Evolutionary conservation across 2,113 vertebrate genomes (phyloP).

Genomic region (Phaetusa simplex): DNA sequence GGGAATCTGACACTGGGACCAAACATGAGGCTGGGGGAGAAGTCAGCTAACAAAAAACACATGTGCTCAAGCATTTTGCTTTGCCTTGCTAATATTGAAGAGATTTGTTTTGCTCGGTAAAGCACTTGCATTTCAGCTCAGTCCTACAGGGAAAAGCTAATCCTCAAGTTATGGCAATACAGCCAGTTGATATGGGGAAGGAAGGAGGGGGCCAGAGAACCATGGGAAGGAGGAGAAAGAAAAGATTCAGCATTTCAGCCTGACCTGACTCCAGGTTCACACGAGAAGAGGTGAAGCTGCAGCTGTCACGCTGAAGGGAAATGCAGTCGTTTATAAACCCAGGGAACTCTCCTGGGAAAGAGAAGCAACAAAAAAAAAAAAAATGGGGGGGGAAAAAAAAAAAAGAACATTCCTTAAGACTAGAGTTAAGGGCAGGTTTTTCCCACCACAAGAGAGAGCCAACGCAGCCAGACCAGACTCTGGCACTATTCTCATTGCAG

Average conservation of each 20-base stretch:
- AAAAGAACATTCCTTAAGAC: not conserved
- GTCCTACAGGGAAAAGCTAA: slow-evolving; percentile 56
- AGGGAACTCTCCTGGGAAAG: not conserved
- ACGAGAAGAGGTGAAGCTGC: slow-evolving; percentile 55
- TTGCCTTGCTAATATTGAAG: slow-evolving; percentile 50
- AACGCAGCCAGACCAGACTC: not conserved
- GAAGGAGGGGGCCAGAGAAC: slow-evolving; percentile 17
- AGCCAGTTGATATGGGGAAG: slow-evolving; percentile 24
- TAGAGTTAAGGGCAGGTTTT: not conserved
- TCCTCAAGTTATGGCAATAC: slow-evolving; percentile 48
- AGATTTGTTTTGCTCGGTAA: slow-evolving; percentile 50
- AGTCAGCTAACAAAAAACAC: slow-evolving; percentile 62
- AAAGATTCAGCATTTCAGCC: slow-evolving; percentile 39
- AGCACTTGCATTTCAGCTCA: slow-evolving; percentile 48
- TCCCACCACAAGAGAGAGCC: not conserved
- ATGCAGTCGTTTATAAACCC: slow-evolving; percentile 18
- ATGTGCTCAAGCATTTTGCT: slow-evolving; percentile 52
- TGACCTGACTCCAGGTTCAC: slow-evolving; percentile 59
- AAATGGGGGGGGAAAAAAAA: not conserved
- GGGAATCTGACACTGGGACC: slow-evolving; percentile 48
- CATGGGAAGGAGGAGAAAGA: slow-evolving; percentile 34
- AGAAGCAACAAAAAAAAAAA: not conserved
- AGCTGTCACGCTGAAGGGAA: slow-evolving; percentile 40
- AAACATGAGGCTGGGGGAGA: slow-evolving; percentile 21
- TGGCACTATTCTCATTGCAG: not conserved